Evolutionary conservation across 2,888 invertebrate species (phyloP).

Genomic region (Saturnia pavonia): DNA sequence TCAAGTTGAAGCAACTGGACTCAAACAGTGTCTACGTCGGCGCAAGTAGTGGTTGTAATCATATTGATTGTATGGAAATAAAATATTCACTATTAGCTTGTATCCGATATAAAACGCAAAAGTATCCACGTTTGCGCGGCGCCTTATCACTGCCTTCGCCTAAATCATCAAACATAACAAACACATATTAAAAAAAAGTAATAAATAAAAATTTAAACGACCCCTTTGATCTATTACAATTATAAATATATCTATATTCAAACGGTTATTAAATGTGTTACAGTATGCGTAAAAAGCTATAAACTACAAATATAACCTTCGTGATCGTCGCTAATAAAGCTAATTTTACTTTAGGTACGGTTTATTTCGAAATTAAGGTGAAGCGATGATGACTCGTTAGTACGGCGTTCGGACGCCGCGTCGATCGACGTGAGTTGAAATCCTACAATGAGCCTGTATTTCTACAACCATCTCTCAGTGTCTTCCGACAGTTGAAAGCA

Average conservation of each 20-base stretch:
- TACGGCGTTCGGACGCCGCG: not conserved
- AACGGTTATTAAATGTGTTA: constrained; percentile 5
- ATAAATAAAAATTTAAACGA: no score
- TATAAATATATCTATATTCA: not conserved
- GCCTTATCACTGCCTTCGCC: no score
- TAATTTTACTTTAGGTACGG: not conserved
- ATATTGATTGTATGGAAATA: no score
- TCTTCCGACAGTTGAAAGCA: no score
- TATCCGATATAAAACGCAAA: no score
- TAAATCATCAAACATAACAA: no score
- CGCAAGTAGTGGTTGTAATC: no score
- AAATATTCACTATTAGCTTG: no score
- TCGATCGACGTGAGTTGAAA: not conserved
- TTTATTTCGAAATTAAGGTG: not conserved
- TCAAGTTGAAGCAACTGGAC: no score
- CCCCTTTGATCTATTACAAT: not conserved
- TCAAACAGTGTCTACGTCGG: no score
- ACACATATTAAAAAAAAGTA: no score
- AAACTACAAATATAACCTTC: constrained; percentile 9
- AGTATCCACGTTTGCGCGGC: no score
- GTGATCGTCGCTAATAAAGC: constrained; percentile 4
- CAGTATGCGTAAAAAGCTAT: constrained; percentile 6
- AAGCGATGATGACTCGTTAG: not conserved
- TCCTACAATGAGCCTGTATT: not conserved
- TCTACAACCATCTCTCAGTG: not conserved